These are phyloP conservation scores for Drosophila robusta DNA, from an alignment of 2,888 invertebrate species.

Conservation along the genomic window DNA sequence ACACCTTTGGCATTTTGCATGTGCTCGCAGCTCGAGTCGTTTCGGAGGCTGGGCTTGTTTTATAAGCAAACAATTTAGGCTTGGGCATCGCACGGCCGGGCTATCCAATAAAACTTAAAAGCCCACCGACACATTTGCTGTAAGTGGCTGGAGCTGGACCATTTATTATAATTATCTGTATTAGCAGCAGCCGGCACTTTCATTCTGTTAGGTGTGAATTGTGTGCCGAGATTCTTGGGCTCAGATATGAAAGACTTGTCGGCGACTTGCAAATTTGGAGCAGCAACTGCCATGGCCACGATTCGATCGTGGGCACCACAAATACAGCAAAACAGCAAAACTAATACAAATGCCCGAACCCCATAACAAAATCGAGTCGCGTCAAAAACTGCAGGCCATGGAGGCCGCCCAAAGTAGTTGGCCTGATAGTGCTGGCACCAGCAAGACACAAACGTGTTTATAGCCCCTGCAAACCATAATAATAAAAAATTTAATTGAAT, in stretches of 20 bases:
- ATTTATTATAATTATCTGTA: constrained; percentile 12
- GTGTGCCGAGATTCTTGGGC: constrained; percentile 37
- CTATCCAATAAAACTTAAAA: constrained; percentile 3
- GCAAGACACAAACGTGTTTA: constrained; percentile 69
- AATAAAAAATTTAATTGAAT: constrained; percentile 64
- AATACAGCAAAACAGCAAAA: constrained; percentile 14
- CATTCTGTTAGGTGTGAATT: constrained; percentile 39
- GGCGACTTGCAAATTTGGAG: constrained; percentile 65
- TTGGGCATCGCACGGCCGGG: background rate
- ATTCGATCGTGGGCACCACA: constrained; percentile 37
- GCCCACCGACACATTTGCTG: background rate
- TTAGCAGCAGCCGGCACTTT: constrained; percentile 43
- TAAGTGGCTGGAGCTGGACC: constrained; percentile 12
- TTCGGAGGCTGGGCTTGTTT: constrained; percentile 11
- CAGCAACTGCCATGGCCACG: constrained; percentile 73
- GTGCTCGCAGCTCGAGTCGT: constrained; percentile 11
- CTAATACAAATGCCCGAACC: constrained; percentile 32
- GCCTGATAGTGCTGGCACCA: constrained; percentile 36
- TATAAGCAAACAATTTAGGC: constrained; percentile 27
- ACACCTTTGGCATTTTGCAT: constrained; percentile 78
- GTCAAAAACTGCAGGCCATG: constrained; percentile 71
- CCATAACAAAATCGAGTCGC: constrained; percentile 48
- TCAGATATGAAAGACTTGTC: constrained; percentile 74
- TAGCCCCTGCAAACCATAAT: constrained; percentile 61
- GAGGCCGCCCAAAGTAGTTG: constrained; percentile 65